Conservation (phyloP, 2,888 invertebrate genomes). For the Chaitophorus viminalis region DNA sequence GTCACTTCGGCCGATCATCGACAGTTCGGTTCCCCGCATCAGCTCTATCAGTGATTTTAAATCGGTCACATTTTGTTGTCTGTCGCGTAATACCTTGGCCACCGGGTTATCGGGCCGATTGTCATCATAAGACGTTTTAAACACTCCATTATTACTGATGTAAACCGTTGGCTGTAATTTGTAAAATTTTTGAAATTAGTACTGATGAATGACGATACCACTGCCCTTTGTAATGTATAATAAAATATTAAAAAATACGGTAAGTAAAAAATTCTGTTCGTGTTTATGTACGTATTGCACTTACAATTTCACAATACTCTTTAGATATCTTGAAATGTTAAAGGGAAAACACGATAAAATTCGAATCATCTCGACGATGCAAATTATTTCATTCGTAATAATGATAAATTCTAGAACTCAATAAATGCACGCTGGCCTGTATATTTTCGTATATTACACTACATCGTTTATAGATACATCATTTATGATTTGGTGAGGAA, state of each 20-base stretch:
- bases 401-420: background rate
- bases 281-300: background rate
- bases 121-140: background rate
- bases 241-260: background rate
- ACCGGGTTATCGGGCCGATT: slow-evolving; percentile 69
- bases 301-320: background rate
- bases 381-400: background rate
- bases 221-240: background rate
- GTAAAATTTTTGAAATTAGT: background rate
- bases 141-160: slow-evolving; percentile 23
- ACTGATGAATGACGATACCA: too few species aligned
- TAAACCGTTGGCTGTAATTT: slow-evolving; percentile 33
- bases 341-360: background rate
- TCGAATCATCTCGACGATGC: background rate
- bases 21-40: slow-evolving; percentile 72
- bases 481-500: too few species aligned
- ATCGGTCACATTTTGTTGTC: slow-evolving; percentile 71
- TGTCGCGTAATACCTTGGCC: slow-evolving; percentile 70
- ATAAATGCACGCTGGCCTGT: too few species aligned
- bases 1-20: slow-evolving; percentile 73
- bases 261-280: background rate
- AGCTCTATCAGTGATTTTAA: slow-evolving; percentile 70
- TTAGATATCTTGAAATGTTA: background rate
- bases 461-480: too few species aligned
- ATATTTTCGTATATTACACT: too few species aligned